Conservation (phyloP, 1,140 invertebrate genomes). For the Drosophila lini region DNA sequence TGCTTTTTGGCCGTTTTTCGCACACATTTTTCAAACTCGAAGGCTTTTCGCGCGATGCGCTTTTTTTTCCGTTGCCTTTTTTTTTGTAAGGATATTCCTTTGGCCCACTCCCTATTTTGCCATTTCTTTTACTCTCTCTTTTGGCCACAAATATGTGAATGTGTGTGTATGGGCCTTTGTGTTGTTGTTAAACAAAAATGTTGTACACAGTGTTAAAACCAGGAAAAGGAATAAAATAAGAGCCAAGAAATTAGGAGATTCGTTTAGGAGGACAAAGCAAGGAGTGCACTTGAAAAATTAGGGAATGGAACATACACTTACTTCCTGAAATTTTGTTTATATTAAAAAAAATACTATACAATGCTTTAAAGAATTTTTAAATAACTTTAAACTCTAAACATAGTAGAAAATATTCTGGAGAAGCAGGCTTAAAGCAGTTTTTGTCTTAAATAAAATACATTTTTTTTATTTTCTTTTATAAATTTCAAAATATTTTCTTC, state of each 20-base stretch:
- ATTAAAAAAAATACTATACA: no score
- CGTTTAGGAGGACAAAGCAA: not conserved
- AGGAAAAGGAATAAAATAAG: slow-evolving; percentile 27
- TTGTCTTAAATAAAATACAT: no score
- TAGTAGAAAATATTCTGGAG: no score
- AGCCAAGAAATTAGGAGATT: slow-evolving; percentile 31
- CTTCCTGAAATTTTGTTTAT: no score
- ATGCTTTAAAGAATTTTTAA: no score
- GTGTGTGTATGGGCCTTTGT: slow-evolving; percentile 27
- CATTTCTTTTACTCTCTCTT: not conserved
- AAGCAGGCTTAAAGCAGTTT: no score
- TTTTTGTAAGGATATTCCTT: not conserved
- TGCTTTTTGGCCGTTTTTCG: slow-evolving; percentile 49
- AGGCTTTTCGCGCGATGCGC: slow-evolving; percentile 31
- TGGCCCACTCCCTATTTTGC: not conserved
- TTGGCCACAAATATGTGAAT: slow-evolving; percentile 24
- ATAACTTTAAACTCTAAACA: no score
- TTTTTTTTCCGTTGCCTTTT: slow-evolving; percentile 20
- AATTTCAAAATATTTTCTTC: not conserved
- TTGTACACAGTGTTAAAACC: slow-evolving; percentile 30
- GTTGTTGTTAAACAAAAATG: slow-evolving; percentile 40
- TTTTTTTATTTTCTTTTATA: not conserved
- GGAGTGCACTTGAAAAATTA: not conserved
- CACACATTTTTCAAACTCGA: slow-evolving; percentile 48
- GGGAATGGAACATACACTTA: no score